These are phyloP conservation scores for Eledona agricola DNA, from an alignment of 2,888 invertebrate species.

Conservation along the genomic window DNA sequence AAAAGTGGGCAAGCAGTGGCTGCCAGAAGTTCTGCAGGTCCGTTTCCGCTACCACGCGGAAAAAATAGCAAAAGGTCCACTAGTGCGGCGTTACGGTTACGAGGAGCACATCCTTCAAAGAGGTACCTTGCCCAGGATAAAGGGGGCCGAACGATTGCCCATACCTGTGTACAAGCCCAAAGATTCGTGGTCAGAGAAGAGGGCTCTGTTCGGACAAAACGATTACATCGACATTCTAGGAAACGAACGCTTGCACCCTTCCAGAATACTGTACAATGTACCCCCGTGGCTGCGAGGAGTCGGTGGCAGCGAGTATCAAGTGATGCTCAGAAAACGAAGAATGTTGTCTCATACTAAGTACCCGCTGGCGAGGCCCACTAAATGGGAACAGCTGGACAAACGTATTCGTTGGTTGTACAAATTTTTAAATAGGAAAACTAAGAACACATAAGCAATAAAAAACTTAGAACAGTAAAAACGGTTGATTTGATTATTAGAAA, in stretches of 20 bases:
- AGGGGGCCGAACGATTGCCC: conserved; percentile 65
- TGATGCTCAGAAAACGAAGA: conserved; percentile 76
- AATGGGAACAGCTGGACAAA: conserved; percentile 79
- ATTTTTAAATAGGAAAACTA: conserved; percentile 83
- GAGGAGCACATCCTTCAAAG: conserved; percentile 71
- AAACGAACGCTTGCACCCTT: conserved; percentile 81
- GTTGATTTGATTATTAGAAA: conserved; percentile 34
- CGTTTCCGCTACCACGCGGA: conserved; percentile 71
- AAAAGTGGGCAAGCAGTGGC: not conserved
- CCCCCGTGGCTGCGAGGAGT: conserved; percentile 92
- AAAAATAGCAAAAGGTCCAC: conserved; percentile 67
- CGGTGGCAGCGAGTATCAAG: conserved; percentile 84
- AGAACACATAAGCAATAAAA: conserved; percentile 57
- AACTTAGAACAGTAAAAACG: conserved; percentile 15
- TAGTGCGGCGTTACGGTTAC: conserved; percentile 76
- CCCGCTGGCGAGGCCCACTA: conserved; percentile 75
- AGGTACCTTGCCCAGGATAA: conserved; percentile 76
- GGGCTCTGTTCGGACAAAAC: conserved; percentile 92
- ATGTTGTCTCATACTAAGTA: conserved; percentile 69
- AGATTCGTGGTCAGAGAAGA: conserved; percentile 78
- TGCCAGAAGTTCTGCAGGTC: conserved; percentile 49
- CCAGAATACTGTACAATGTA: conserved; percentile 82
- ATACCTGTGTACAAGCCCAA: conserved; percentile 78
- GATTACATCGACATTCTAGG: conserved; percentile 98
- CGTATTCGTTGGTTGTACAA: conserved; percentile 78